Conservation (phyloP, 30 jellyfish, hydroid and myxozoan genomes). For the Hydractinia echinata region DNA sequence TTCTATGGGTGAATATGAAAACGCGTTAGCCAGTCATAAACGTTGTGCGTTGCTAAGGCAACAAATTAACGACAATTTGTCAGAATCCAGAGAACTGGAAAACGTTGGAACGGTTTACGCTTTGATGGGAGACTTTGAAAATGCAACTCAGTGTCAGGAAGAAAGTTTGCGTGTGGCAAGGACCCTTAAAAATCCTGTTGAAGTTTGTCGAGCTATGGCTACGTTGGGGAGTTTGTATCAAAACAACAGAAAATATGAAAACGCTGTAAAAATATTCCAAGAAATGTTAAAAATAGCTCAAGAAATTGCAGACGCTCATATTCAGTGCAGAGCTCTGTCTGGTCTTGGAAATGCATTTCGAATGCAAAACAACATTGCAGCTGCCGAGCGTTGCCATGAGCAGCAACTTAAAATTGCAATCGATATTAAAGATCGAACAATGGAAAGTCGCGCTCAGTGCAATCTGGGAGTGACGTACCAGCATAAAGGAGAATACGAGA, state of each 20-base stretch:
- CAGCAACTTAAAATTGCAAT: constrained; percentile 67
- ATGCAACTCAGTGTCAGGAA: constrained; percentile 62
- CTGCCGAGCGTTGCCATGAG: constrained; percentile 74
- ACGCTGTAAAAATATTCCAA: constrained; percentile 50
- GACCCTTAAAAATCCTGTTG: constrained; percentile 38
- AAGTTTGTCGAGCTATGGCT: constrained; percentile 44
- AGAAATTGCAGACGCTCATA: constrained; percentile 37
- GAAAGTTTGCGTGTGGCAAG: constrained; percentile 60
- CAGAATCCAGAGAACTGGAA: constrained; percentile 86
- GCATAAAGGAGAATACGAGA: constrained; percentile 69
- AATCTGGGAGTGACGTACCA: constrained; percentile 84
- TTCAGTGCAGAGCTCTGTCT: constrained; percentile 71
- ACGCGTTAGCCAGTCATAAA: constrained; percentile 83
- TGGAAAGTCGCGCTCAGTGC: constrained; percentile 88
- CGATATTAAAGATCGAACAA: constrained; percentile 48
- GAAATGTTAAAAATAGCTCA: constrained; percentile 54
- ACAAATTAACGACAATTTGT: constrained; percentile 50
- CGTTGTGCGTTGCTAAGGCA: constrained; percentile 69
- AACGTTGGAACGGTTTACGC: constrained; percentile 79
- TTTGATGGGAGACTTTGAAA: constrained; percentile 76
- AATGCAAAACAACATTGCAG: constrained; percentile 55
- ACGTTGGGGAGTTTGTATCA: constrained; percentile 76
- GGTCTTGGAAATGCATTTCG: constrained; percentile 88
- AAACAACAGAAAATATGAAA: constrained; percentile 53
- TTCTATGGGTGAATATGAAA: constrained; percentile 56